These are phyloP conservation scores for Sebastes steindachneri DNA, from an alignment of 2,797 vertebrate genomes.

Conservation along the genomic window DNA sequence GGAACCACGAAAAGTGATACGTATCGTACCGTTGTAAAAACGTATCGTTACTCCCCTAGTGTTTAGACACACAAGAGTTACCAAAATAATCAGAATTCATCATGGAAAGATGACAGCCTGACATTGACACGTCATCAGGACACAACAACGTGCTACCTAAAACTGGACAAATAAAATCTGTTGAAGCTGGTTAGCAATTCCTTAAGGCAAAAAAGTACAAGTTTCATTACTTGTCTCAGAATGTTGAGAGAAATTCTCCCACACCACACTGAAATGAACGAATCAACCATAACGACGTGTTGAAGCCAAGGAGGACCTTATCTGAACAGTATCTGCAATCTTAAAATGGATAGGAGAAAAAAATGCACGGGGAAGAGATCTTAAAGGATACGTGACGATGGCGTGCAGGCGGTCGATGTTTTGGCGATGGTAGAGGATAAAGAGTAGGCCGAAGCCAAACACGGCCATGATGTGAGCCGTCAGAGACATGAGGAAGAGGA, in stretches of 20 bases:
- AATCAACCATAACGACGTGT: not conserved
- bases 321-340: not conserved
- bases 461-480: slow-evolving; percentile 97
- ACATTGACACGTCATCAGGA: not conserved
- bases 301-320: not conserved
- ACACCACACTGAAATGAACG: not conserved
- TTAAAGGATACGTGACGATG: slow-evolving; percentile 95
- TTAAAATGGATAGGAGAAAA: not conserved
- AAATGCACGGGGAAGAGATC: not conserved
- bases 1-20: too few relatives aligned
- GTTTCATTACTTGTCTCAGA: not conserved
- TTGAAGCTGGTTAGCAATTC: not conserved
- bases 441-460: slow-evolving; percentile 95
- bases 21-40: too few relatives aligned
- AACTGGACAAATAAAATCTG: too few relatives aligned
- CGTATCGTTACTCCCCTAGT: too few relatives aligned
- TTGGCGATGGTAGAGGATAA: slow-evolving; percentile 91
- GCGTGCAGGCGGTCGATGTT: slow-evolving; percentile 90
- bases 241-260: not conserved
- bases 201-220: too few relatives aligned
- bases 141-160: not conserved
- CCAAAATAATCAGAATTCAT: not conserved
- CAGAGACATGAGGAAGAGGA: slow-evolving; percentile 96
- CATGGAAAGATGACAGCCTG: not conserved
- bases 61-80: too few relatives aligned